phyloP scores from a whole-genome alignment of 2,888 invertebrate species.

The Dorcus parallelipipedus region DNA sequence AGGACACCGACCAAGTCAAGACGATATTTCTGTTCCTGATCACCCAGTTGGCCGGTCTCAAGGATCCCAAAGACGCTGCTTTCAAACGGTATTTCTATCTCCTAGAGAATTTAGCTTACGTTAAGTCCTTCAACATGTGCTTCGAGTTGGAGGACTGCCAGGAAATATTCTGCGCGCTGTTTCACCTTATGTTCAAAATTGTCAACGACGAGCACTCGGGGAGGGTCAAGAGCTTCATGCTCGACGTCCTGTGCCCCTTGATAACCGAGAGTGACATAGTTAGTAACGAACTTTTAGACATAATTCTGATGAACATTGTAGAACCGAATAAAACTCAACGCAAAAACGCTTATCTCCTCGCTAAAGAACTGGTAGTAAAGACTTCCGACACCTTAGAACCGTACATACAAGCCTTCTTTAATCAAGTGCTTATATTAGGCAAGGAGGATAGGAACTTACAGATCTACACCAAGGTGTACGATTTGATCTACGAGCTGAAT shows the following conservation, averaged over 20 bases:
- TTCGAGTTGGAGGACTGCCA: constrained; percentile 97
- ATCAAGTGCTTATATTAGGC: constrained; percentile 89
- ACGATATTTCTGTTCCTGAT: constrained; percentile 93
- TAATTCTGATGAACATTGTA: constrained; percentile 89
- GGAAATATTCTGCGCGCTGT: constrained; percentile 91
- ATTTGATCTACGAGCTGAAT: constrained; percentile 93
- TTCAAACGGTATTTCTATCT: constrained; percentile 97
- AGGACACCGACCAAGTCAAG: constrained; percentile 90
- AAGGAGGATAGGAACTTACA: constrained; percentile 80
- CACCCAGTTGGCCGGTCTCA: constrained; percentile 87
- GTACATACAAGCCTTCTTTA: constrained; percentile 96
- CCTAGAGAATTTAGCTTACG: constrained; percentile 93
- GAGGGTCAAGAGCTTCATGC: constrained; percentile 95
- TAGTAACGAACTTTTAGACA: constrained; percentile 89
- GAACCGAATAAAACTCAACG: constrained; percentile 89
- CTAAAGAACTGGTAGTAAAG: constrained; percentile 87
- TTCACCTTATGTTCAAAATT: constrained; percentile 91
- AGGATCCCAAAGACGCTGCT: constrained; percentile 94
- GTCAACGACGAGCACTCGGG: constrained; percentile 95
- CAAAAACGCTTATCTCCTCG: constrained; percentile 85
- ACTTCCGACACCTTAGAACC: constrained; percentile 91
- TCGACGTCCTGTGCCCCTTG: constrained; percentile 91
- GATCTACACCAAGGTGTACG: constrained; percentile 85
- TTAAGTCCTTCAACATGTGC: constrained; percentile 98
- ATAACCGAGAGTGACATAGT: constrained; percentile 95